Base-by-base conservation (phyloP, 2,888 invertebrate species). In the Pocota personata region DNA sequence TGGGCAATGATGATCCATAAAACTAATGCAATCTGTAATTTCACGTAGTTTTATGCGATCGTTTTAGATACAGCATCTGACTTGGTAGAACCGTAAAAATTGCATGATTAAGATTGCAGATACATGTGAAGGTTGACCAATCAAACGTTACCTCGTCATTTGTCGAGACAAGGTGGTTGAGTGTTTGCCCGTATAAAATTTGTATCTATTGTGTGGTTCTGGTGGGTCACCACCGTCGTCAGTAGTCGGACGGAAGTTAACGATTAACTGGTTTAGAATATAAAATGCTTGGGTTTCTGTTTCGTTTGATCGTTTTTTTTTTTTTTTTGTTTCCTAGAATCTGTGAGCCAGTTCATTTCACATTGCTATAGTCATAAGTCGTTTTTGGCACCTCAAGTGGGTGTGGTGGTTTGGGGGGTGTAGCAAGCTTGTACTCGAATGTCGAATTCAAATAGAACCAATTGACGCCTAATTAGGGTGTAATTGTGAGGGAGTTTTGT, bases 261-360 rank as follows among this genome's bases (percentile, higher is more conserved):
- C 62, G 48, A 67, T 84, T 64, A 84, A 84, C 79, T 84, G 64
- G 71, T 71, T 79, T 71, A 67, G 62, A 78, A 67, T 14, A 75
- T 40, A 71, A 57, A 75, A 52, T 48, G 73, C 78, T 83, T 62
- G 72, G 30, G 40, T 73, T 83, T 78, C 67, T 62, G 57, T 69
- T 83, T 83, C 72, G 24, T 83, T 83, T 83, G 52, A 35, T 50
- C 30, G 24, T 73, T 40, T 60, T 40, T 27, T 46, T 69, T 24
- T 12, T 46, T 72, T 57, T 40, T 57, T 30, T 55, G n/a, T 19
- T 52, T 14, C 50, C 43, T 32, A 50, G n/a, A 43, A 64, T 3
- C 10, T 16, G 4, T 32, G 8, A 46, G 32, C 35, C 24, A 35
- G 46, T 57, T 66, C 46, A n/a, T 21, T 57, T 37, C 14, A 48